phyloP scores from a whole-genome alignment of 2,113 vertebrate species.

The Dissostichus mawsoni region DNA sequence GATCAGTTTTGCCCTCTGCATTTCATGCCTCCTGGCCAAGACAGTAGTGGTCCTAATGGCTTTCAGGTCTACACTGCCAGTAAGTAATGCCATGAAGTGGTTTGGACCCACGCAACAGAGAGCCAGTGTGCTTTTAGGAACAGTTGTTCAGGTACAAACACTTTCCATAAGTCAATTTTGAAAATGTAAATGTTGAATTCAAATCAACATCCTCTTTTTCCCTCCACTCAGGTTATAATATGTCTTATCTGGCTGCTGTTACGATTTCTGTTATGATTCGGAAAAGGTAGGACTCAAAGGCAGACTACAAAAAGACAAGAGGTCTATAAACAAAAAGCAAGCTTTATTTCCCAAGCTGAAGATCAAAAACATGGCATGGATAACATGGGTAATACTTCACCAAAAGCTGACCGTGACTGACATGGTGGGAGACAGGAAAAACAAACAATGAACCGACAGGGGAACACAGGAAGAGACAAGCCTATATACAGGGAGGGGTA shows the following conservation, averaged over 20 bases:
- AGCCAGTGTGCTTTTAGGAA: conserved; percentile 76
- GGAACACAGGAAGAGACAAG: too few species aligned
- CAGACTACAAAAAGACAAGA: too few species aligned
- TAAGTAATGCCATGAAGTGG: conserved; percentile 65
- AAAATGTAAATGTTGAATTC: background rate
- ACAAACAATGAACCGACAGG: too few species aligned
- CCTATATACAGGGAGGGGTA: too few species aligned
- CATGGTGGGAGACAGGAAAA: too few species aligned
- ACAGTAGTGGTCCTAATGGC: conserved; percentile 75
- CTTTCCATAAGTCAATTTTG: accelerated
- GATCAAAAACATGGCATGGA: too few species aligned
- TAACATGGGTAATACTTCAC: too few species aligned
- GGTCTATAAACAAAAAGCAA: too few species aligned
- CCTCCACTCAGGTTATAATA: conserved; percentile 56
- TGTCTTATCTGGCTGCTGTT: conserved; percentile 79
- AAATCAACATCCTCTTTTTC: background rate
- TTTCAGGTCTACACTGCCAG: conserved; percentile 71
- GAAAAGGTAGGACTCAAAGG: too few species aligned
- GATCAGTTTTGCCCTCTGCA: conserved; percentile 75
- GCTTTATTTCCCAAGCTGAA: too few species aligned
- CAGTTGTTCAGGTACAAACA: conserved; percentile 71
- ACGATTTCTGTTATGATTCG: too few species aligned
- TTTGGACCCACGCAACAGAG: conserved; percentile 74
- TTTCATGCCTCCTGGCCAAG: conserved; percentile 77
- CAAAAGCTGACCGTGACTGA: too few species aligned